These are phyloP conservation scores for Mesaphorura yosii DNA, from an alignment of 1,140 invertebrate species.

Conservation along the genomic window DNA sequence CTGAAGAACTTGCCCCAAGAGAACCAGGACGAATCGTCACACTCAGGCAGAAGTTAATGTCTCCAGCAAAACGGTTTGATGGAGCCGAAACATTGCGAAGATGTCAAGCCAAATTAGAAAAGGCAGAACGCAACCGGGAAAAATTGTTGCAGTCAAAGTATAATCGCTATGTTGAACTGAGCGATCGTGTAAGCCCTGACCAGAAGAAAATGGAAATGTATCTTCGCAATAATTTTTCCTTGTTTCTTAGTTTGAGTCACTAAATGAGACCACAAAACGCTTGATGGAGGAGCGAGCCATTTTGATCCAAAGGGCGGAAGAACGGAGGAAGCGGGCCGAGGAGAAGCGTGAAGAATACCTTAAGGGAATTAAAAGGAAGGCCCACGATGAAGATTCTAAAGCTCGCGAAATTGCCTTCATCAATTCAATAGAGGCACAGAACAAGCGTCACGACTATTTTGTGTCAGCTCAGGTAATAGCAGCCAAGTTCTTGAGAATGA, in stretches of 20 bases:
- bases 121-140: conserved; percentile 28
- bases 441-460: conserved; percentile 79
- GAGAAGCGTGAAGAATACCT: conserved; percentile 74
- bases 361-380: conserved; percentile 76
- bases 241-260: conserved; percentile 59
- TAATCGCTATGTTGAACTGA: conserved; percentile 28
- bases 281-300: conserved; percentile 68
- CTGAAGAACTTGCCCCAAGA: conserved; percentile 14
- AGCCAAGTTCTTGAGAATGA: not conserved
- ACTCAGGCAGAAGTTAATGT: conserved; percentile 25
- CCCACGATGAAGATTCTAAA: conserved; percentile 95
- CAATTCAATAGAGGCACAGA: conserved; percentile 88
- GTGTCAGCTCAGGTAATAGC: conserved; percentile 52
- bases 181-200: conserved; percentile 21
- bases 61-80: conserved; percentile 25
- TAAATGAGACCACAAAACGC: conserved; percentile 73
- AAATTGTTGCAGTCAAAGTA: conserved; percentile 24
- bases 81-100: conserved; percentile 25
- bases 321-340: conserved; percentile 68
- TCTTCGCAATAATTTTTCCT: not conserved
- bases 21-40: conserved; percentile 20
- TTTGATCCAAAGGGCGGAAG: conserved; percentile 55
- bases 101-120: conserved; percentile 25
- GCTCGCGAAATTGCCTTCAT: conserved; percentile 95
- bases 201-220: not conserved